Base-by-base conservation (phyloP, 1,140 invertebrate species). In the Papilio helenus region DNA sequence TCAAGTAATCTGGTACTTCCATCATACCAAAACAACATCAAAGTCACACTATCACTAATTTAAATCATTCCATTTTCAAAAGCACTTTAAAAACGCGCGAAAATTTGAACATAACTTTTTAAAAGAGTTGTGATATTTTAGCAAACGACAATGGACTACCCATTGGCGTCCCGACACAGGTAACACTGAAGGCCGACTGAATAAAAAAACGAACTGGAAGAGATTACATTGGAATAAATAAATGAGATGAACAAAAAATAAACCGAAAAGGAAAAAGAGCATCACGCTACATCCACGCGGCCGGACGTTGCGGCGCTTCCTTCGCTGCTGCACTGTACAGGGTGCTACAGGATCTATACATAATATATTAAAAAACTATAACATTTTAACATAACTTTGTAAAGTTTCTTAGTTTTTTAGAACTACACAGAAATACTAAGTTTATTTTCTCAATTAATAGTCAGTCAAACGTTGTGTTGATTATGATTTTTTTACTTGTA, bases 221-320 rank as follows among this genome's bases (percentile, higher is more conserved):
- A 94, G 93, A 95, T 95, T 95, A 95, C 94, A 94, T 94, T 94
- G 94, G 94, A 95, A 95, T 94, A 95, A 95, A 95, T 94, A 95
- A 95, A 94, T 94, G 93, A 94, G 92, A 94, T 93, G 93, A 95
- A 94, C 93, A 91, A 94, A 93, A 93, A 93, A 92, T 87, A 93
- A 94, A 92, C 89, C 92, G 84, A 90, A 92, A 91, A 92, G 86
- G 88, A 92, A 92, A 93, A 92, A 93, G 92, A 93, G 88, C 88
- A 94, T 90, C 91, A 94, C 86, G 91, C 91, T 89, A 94, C 91
- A 94, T 94, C 90, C 93, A 94, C 92, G 90, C 90, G 93, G 93
- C 93, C 93, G 93, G 93, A 94, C 93, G 92, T 94, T 91, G 92
- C 86, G 92, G 90, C 92, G 91, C 93, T 94, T 94, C 92, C 93